A percentile compares a stretch with the other conserved stretches of the same genome.
These are phyloP conservation scores for Neoniphon sammara DNA, from an alignment of 2,797 vertebrate genomes.

Conservation along the genomic window DNA sequence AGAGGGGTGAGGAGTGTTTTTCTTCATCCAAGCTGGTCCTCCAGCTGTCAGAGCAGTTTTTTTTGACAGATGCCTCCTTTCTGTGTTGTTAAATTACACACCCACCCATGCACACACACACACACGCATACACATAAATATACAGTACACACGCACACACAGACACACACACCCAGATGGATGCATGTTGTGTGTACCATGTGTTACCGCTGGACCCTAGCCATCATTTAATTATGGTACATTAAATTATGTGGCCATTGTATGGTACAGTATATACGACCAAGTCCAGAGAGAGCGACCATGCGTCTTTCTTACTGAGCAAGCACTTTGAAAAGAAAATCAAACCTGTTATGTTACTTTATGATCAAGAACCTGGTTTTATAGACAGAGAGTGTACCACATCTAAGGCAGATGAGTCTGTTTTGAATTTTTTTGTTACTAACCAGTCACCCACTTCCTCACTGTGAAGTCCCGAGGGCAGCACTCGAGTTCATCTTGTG, in stretches of 20 bases:
- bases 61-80: constrained; percentile 11
- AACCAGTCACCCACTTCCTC: too few species aligned
- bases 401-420: not conserved
- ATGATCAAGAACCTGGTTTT: too few species aligned
- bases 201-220: constrained; percentile 25
- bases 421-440: not conserved
- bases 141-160: not conserved
- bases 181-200: constrained; percentile 10
- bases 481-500: not conserved
- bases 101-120: not conserved
- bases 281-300: not conserved
- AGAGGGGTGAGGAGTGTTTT: constrained; percentile 50
- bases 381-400: too few species aligned
- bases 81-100: constrained; percentile 23
- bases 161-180: constrained; percentile 18
- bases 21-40: constrained; percentile 64
- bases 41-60: constrained; percentile 62
- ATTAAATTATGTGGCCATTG: not conserved
- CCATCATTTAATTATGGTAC: constrained; percentile 16
- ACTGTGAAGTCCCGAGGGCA: not conserved
- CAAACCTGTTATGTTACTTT: too few species aligned
- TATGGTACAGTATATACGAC: not conserved
- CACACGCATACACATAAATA: constrained; percentile 13
- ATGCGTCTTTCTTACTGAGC: not conserved
- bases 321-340: too few species aligned